A percentile compares a stretch with the other conserved stretches of the same genome.
phyloP scores from a whole-genome alignment of 2,797 vertebrate genomes.

The Synaphobranchus kaupii region DNA sequence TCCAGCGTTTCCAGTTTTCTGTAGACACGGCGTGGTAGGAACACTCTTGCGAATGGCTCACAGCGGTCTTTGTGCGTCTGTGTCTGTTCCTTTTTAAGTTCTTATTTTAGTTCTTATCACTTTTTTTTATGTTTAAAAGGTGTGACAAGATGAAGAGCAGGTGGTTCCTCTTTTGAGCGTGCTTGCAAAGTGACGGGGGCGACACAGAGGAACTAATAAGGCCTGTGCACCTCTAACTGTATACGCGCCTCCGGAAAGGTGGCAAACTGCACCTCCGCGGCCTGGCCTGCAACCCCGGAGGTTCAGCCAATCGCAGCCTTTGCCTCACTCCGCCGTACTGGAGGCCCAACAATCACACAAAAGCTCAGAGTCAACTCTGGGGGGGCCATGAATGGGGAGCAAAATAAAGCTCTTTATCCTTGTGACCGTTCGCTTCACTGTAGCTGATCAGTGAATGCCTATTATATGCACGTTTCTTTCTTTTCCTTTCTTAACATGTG shows the following conservation, averaged over 20 bases:
- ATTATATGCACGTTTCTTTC: neutral
- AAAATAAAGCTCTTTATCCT: neutral
- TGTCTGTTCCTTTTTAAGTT: conserved; percentile 57
- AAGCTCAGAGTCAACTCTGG: neutral
- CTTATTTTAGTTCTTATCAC: conserved; percentile 70
- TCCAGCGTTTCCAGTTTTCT: neutral
- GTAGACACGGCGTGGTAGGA: neutral
- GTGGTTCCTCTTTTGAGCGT: conserved; percentile 60
- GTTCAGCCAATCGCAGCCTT: conserved; percentile 53
- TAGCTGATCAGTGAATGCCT: neutral
- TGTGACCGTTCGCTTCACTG: neutral
- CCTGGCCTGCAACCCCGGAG: conserved; percentile 54
- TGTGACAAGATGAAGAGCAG: conserved; percentile 59
- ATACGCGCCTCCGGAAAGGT: conserved; percentile 57
- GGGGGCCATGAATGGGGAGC: neutral
- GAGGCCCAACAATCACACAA: conserved; percentile 11
- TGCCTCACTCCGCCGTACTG: neutral
- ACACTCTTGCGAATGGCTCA: conserved; percentile 46
- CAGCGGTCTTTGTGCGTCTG: conserved; percentile 48
- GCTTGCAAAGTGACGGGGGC: conserved; percentile 60
- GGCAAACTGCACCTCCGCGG: conserved; percentile 58
- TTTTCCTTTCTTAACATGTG: neutral
- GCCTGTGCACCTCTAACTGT: conserved; percentile 72
- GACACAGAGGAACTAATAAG: conserved; percentile 72
- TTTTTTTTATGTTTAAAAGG: conserved; percentile 50